Percentiles rank a stretch among this genome's conserved stretches.
Evolutionary conservation across 1,140 invertebrate genomes (phyloP).

Genomic region (Steinernema khuongi): DNA sequence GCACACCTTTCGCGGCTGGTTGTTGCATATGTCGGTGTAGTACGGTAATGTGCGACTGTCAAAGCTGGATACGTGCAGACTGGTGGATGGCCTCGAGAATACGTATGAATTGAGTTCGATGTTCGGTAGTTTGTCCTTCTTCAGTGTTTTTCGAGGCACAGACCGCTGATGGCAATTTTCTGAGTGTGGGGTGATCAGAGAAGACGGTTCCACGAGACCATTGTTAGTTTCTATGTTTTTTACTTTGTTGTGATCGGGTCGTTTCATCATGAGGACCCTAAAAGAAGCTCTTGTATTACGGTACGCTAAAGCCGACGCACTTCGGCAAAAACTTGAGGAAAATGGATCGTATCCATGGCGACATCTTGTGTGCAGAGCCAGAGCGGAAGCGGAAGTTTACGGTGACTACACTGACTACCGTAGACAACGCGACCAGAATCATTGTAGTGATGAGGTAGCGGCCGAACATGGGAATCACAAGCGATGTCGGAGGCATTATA

Average conservation of each 20-base stretch:
- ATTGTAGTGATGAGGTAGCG: constrained; percentile 99
- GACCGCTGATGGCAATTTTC: background rate
- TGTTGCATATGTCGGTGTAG: background rate
- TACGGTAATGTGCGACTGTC: background rate
- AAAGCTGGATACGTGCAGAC: background rate
- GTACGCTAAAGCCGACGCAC: constrained; percentile 25
- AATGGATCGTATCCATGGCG: constrained; percentile 82
- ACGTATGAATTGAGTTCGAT: background rate
- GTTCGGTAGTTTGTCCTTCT: background rate
- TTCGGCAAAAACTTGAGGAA: constrained; percentile 82
- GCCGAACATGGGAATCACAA: constrained; percentile 91
- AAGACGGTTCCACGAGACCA: background rate
- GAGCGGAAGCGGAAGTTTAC: constrained; percentile 95
- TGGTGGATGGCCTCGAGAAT: background rate
- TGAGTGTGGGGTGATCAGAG: background rate
- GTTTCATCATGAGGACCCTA: constrained; percentile 53
- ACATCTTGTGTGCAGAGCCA: constrained; percentile 73
- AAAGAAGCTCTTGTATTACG: constrained; percentile 53
- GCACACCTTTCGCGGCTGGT: background rate
- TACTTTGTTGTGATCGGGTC: constrained; percentile 59
- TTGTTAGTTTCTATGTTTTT: constrained; percentile 25
- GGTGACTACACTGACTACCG: constrained; percentile 93
- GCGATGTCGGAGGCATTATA: constrained; percentile 96
- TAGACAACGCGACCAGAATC: constrained; percentile 95
- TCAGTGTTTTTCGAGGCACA: background rate